Base-by-base conservation (phyloP, 2,113 vertebrate species). In the Mellivora capensis region DNA sequence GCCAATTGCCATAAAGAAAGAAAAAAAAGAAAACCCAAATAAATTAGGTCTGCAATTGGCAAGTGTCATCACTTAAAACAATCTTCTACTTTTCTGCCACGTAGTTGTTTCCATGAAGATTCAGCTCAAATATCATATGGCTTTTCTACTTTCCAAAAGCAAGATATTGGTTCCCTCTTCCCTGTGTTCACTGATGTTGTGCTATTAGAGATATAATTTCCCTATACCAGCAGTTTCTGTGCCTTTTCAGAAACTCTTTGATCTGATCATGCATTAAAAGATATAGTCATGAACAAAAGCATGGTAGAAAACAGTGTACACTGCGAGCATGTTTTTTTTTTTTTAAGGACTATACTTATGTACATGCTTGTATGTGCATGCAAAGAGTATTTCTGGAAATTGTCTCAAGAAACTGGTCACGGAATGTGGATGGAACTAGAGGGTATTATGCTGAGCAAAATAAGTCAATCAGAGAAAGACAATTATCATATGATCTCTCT, bases 201-300 rank as follows among this genome's bases (percentile, higher is more conserved):
- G 59, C 64, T 82, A n/a, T 67, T 74, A 47, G 77, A 74, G 39
- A 89, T 59, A 47, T 3, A 61, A 23, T 80, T 90, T 29, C 64
- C n/a, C 62, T 96, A 67, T 52, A 37, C n/a, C 85, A 76, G 47
- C 44, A 69, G 42, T 79, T 94, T 52, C 90, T 95, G 17, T 69
- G 47, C 81, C 23, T 90, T 93, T 96, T 90, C 76, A 90, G 34
- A 96, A 69, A 90, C 23, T 42, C 59, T 90, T 80, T 31, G 31
- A 52, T 80, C 74, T 92, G 52, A 15, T 80, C 39, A 11, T 37
- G 21, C 74, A 87, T 91, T 95, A 83, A 82, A 83, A 83, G 71
- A 59, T 76, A 93, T 39, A 44, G 71, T 90, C 62, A 83, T 34
- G 74, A 95, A 94, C 69, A 93, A 93, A 90, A 44, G 67, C 29